These are phyloP conservation scores for Byasa hedistus DNA, from an alignment of 2,888 invertebrate species.

Conservation along the genomic window DNA sequence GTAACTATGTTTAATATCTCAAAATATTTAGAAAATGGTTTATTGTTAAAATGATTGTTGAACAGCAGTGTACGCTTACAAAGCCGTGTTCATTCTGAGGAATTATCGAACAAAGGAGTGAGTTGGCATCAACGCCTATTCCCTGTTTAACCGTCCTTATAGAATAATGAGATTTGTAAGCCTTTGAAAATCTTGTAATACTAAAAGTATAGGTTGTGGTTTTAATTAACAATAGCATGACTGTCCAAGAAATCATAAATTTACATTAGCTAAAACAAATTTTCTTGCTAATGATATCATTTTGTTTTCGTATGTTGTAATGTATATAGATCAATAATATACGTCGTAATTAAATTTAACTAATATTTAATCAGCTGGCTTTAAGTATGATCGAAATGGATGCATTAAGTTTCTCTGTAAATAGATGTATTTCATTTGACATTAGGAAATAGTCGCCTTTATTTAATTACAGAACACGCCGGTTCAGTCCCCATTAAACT, in stretches of 20 bases:
- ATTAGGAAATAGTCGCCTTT: too few species aligned
- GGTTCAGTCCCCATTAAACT: too few species aligned
- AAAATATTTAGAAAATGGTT: background rate
- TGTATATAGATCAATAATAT: too few species aligned
- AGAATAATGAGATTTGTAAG: slow-evolving; percentile 43
- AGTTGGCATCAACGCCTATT: slow-evolving; percentile 60
- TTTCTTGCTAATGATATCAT: too few species aligned
- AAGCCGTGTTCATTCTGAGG: slow-evolving; percentile 56
- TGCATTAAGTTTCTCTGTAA: slow-evolving; percentile 1
- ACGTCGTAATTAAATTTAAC: slow-evolving; percentile 24
- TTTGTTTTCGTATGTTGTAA: too few species aligned
- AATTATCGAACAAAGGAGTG: slow-evolving; percentile 74
- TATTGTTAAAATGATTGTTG: background rate
- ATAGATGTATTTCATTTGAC: too few species aligned
- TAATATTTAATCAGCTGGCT: slow-evolving; percentile 25
- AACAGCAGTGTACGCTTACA: slow-evolving; percentile 44
- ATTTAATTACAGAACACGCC: too few species aligned
- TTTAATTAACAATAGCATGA: background rate
- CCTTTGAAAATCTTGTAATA: slow-evolving; percentile 1
- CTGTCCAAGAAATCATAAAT: background rate
- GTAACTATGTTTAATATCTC: too few species aligned
- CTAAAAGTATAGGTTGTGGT: background rate
- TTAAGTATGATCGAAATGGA: slow-evolving; percentile 4
- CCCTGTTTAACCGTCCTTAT: slow-evolving; percentile 49
- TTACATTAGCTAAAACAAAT: background rate